Conservation (phyloP, 1,140 invertebrate species). For the Bombus breviceps region DNA sequence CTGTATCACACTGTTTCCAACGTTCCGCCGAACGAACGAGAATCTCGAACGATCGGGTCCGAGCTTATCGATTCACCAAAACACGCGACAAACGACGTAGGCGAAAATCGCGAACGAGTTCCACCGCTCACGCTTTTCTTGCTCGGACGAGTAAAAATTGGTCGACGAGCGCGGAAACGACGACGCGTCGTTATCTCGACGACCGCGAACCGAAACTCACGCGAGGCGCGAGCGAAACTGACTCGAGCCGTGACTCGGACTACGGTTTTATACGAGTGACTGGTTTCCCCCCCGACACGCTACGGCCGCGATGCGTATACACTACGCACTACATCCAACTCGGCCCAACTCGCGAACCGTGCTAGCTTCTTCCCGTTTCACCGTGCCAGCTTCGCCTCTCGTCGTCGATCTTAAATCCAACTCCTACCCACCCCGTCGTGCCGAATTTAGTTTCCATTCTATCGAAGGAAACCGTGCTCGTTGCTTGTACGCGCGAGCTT, state of each 20-base stretch:
- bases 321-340: slow-evolving; percentile 10
- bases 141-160: no score
- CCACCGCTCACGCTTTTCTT: no score
- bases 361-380: background rate
- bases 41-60: no score
- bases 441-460: no score
- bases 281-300: slow-evolving; percentile 61
- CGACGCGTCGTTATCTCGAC: slow-evolving; percentile 20
- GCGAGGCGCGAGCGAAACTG: slow-evolving; percentile 77
- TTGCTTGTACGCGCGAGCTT: background rate
- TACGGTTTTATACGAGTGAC: slow-evolving; percentile 78
- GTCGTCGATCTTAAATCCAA: no score
- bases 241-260: slow-evolving; percentile 73
- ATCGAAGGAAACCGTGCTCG: no score
- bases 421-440: no score
- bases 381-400: no score
- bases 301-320: slow-evolving; percentile 50
- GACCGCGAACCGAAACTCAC: slow-evolving; percentile 69
- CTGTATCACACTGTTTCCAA: no score
- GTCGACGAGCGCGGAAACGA: background rate
- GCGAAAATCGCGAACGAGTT: background rate
- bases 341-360: slow-evolving; percentile 18
- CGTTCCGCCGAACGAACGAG: no score
- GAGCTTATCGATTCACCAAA: background rate
- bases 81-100: background rate